Conservation (phyloP, 2,113 vertebrate genomes). For the Tretioscincus oriximinensis region DNA sequence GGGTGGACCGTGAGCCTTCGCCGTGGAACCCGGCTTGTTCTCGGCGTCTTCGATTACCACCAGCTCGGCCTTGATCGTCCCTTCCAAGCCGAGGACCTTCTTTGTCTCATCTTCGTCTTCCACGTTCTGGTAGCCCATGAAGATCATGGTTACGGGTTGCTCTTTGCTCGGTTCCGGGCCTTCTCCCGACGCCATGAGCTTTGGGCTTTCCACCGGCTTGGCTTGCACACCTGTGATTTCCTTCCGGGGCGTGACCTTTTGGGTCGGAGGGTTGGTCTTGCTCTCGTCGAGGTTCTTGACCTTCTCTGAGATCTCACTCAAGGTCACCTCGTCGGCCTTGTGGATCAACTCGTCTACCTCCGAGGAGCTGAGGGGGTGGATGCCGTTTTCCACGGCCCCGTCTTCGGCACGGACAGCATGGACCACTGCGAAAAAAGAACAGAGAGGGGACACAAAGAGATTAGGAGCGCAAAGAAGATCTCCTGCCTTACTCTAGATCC, state of each 20-base stretch:
- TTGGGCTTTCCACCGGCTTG: conserved; percentile 67
- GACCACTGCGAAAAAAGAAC: conserved; percentile 78
- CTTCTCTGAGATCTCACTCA: conserved; percentile 59
- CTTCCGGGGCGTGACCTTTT: conserved; percentile 62
- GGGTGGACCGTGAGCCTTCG: conserved; percentile 71
- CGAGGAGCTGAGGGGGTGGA: conserved; percentile 84
- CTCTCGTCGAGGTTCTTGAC: fast-evolving
- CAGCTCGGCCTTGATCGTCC: conserved; percentile 88
- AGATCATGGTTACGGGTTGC: conserved; percentile 94
- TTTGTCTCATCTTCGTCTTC: conserved; percentile 90
- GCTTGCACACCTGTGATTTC: conserved; percentile 83
- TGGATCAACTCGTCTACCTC: conserved; percentile 94
- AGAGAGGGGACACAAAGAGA: not conserved
- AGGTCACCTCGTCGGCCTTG: conserved; percentile 85
- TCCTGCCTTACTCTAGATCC: not conserved
- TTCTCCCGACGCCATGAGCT: conserved; percentile 8
- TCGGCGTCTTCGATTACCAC: conserved; percentile 85
- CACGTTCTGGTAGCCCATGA: conserved; percentile 96
- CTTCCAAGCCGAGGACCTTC: conserved; percentile 87
- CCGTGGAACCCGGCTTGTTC: conserved; percentile 55
- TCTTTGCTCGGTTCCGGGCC: conserved; percentile 74
- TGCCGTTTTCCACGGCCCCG: conserved; percentile 74
- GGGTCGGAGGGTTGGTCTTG: conserved; percentile 36
- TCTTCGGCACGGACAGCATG: conserved; percentile 82
- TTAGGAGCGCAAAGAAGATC: fast-evolving